A percentile compares a stretch with the other conserved stretches of the same genome.
These are phyloP conservation scores for Parnassius smintheus DNA, from an alignment of 2,888 invertebrate genomes.

Conservation along the genomic window DNA sequence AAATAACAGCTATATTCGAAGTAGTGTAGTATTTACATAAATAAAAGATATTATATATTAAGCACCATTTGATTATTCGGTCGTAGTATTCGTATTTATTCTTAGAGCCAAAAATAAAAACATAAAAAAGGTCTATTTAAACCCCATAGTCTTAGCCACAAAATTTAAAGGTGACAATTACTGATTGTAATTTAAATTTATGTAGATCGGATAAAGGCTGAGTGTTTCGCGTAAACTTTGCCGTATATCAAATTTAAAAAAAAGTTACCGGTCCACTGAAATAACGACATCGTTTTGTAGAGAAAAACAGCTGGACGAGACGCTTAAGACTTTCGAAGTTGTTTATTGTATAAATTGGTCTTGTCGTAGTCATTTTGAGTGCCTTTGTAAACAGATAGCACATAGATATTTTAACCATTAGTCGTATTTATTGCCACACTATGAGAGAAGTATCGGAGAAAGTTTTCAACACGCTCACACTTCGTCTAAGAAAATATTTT, in stretches of 20 bases:
- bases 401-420: slow-evolving; percentile 3
- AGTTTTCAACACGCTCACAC: not conserved
- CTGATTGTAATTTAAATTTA: slow-evolving; percentile 61
- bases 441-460: slow-evolving; percentile 1
- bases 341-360: slow-evolving; percentile 16
- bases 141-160: slow-evolving; percentile 12
- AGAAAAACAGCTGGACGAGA: slow-evolving; percentile 3
- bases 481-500: no score
- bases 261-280: slow-evolving; percentile 18
- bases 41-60: no score
- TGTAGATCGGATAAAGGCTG: slow-evolving; percentile 60
- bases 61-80: no score
- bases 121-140: slow-evolving; percentile 8
- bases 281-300: slow-evolving; percentile 11
- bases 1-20: no score
- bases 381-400: slow-evolving; percentile 13
- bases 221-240: slow-evolving; percentile 44
- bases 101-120: not conserved
- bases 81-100: no score
- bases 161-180: slow-evolving; percentile 23
- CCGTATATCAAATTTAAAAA: slow-evolving; percentile 16
- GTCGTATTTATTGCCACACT: not conserved
- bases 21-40: no score
- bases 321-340: slow-evolving; percentile 16
- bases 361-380: slow-evolving; percentile 15